These are phyloP conservation scores for Pandemis corylana DNA, from an alignment of 2,888 invertebrate species.

Conservation along the genomic window DNA sequence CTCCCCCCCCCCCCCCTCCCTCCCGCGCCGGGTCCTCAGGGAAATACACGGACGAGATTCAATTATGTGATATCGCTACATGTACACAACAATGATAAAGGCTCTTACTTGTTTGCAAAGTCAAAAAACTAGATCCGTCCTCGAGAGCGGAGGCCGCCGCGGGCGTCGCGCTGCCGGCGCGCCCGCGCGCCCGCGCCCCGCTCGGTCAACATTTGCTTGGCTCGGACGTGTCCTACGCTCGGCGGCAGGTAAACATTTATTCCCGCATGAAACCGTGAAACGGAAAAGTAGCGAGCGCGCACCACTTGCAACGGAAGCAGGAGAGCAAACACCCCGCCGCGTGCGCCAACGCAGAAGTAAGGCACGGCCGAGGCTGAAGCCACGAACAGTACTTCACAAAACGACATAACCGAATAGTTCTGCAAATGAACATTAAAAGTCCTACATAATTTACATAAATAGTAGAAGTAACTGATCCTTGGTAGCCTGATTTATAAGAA, in stretches of 20 bases:
- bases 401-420: too few relatives aligned
- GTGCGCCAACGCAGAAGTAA: too few relatives aligned
- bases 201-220: background rate
- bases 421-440: too few relatives aligned
- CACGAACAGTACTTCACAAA: too few relatives aligned
- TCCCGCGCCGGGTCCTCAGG: constrained; percentile 7
- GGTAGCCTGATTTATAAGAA: too few relatives aligned
- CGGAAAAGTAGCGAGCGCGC: background rate
- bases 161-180: background rate
- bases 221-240: background rate
- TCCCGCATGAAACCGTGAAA: background rate
- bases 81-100: constrained; percentile 24
- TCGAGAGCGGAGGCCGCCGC: background rate
- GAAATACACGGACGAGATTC: constrained; percentile 34
- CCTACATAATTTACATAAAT: too few relatives aligned
- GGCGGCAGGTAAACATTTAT: background rate
- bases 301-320: background rate
- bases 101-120: background rate
- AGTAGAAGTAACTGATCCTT: too few relatives aligned
- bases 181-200: background rate
- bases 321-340: background rate
- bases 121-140: background rate
- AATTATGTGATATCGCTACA: constrained; percentile 38
- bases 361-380: too few relatives aligned
- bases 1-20: background rate